Evolutionary conservation across 2,113 vertebrate species (phyloP).

Genomic region (Aegotheles bennettii): DNA sequence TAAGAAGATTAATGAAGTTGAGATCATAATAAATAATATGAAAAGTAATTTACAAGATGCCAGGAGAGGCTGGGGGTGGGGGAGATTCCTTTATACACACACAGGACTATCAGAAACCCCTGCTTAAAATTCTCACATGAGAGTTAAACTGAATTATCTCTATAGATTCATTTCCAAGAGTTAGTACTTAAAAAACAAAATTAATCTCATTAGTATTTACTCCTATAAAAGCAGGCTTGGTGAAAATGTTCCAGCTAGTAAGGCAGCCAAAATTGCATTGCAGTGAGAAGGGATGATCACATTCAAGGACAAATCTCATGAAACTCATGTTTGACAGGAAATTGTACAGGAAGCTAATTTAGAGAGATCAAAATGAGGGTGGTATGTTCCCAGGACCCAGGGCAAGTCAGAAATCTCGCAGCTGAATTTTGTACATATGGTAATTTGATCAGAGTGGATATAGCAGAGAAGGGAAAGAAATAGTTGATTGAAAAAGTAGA

Average conservation of each 20-base stretch:
- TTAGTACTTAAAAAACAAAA: constrained; percentile 1
- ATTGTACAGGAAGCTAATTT: constrained; percentile 70
- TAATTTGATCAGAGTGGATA: constrained; percentile 47
- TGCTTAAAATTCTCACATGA: neutral
- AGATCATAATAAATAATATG: neutral
- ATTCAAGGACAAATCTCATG: constrained; percentile 67
- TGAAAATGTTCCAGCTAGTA: constrained; percentile 46
- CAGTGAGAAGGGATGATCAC: constrained; percentile 41
- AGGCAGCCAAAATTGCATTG: constrained; percentile 18
- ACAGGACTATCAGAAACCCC: neutral
- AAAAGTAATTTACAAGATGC: neutral
- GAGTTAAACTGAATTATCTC: constrained; percentile 17
- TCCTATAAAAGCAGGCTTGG: constrained; percentile 1
- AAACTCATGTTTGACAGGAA: constrained; percentile 70
- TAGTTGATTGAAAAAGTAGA: neutral
- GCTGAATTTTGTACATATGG: constrained; percentile 54
- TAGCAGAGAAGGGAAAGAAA: neutral
- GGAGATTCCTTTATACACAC: neutral
- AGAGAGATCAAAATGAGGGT: constrained; percentile 70
- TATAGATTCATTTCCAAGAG: neutral
- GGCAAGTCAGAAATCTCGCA: constrained; percentile 55
- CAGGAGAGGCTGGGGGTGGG: neutral
- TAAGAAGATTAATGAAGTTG: neutral
- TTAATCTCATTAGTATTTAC: neutral
- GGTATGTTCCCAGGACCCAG: constrained; percentile 75